A percentile compares a stretch with the other conserved stretches of the same genome.
These are phyloP conservation scores for Antrozous pallidus DNA, from an alignment of 2,797 vertebrate species.

Conservation along the genomic window DNA sequence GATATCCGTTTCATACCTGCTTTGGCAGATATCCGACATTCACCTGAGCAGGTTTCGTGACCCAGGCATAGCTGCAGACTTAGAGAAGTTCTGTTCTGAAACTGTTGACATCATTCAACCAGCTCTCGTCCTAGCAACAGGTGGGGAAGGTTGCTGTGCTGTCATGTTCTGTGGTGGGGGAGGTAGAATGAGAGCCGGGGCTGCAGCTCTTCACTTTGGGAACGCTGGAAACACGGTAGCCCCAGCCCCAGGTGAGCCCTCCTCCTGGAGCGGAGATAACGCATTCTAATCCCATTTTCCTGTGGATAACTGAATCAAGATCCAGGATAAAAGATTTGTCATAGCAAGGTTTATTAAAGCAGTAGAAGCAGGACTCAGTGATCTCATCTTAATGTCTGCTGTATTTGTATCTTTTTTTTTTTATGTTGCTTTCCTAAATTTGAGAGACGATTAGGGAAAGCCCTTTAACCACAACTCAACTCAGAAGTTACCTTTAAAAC, in stretches of 20 bases:
- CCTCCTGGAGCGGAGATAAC: background rate
- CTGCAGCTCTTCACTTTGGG: background rate
- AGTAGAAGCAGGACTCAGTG: background rate
- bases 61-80: constrained; percentile 89
- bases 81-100: constrained; percentile 95
- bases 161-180: background rate
- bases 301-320: background rate
- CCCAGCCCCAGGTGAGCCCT: background rate
- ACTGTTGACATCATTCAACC: constrained; percentile 92
- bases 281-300: background rate
- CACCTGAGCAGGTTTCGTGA: constrained; percentile 95
- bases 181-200: background rate
- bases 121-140: constrained; percentile 93
- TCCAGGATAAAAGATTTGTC: background rate
- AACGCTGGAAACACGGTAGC: background rate
- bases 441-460: constrained; percentile 38
- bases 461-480: background rate
- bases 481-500: background rate
- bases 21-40: constrained; percentile 93
- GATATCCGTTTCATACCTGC: constrained; percentile 49
- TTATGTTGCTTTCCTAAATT: background rate
- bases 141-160: constrained; percentile 79
- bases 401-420: background rate
- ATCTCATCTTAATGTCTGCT: background rate
- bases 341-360: background rate